These are phyloP conservation scores for Silurus meridionalis DNA, from an alignment of 2,113 vertebrate species.

Conservation along the genomic window DNA sequence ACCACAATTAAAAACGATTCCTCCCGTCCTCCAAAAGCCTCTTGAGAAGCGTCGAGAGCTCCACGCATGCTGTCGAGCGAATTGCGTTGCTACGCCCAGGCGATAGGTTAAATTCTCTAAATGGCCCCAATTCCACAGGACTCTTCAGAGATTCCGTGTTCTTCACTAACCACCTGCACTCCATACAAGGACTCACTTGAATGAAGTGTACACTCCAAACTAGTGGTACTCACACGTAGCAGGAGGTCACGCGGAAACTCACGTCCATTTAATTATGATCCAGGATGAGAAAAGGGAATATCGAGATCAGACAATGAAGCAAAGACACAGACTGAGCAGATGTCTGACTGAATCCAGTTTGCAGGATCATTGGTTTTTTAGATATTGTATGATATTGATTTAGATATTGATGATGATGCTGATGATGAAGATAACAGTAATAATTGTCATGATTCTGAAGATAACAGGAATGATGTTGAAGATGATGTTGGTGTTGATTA, in stretches of 20 bases:
- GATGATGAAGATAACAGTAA: neutral
- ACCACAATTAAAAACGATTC: conserved; percentile 27
- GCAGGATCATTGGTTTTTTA: neutral
- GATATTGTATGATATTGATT: no score
- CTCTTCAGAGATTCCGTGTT: conserved; percentile 32
- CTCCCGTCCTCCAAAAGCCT: neutral
- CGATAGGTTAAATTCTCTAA: conserved; percentile 30
- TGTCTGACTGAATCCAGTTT: neutral
- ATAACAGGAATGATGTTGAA: no score
- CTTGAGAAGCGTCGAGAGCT: conserved; percentile 25
- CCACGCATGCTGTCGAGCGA: neutral
- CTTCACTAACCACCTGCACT: conserved; percentile 29
- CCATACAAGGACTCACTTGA: conserved; percentile 36
- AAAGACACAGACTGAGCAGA: neutral
- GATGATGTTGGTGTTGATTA: no score
- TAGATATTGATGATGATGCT: neutral
- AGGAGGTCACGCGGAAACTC: neutral
- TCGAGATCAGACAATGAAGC: neutral
- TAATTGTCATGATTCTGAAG: no score
- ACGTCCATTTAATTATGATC: conserved; percentile 1
- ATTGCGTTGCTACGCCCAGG: conserved; percentile 7
- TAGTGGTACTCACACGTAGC: conserved; percentile 1
- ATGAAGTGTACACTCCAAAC: conserved; percentile 38
- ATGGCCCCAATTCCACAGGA: conserved; percentile 6
- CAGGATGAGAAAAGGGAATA: neutral